Percentiles rank a stretch among this genome's conserved stretches.
Conservation (phyloP, 2,113 vertebrate species). For the Sinocyclocheilus anshuiensis region DNA sequence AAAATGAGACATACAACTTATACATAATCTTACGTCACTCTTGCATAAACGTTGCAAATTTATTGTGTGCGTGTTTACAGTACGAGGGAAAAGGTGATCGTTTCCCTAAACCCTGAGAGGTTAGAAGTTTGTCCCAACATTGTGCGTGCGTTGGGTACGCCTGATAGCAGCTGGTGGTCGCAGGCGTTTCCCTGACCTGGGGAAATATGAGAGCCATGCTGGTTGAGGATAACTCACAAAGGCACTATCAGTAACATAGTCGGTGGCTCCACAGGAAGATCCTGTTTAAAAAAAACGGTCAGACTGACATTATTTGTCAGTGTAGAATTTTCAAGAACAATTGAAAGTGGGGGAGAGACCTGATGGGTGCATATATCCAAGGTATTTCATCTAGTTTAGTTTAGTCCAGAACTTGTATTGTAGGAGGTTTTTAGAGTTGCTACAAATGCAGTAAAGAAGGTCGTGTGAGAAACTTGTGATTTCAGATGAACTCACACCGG, state of each 20-base stretch:
- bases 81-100: neutral
- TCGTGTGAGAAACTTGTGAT: neutral
- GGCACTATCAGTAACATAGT: conserved; percentile 41
- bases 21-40: neutral
- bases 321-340: conserved; percentile 46
- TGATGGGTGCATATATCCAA: neutral
- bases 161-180: conserved; percentile 28
- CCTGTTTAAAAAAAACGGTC: conserved; percentile 36
- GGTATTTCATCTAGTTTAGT: neutral
- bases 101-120: conserved; percentile 16
- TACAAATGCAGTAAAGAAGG: neutral
- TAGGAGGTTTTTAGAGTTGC: neutral
- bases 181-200: conserved; percentile 38
- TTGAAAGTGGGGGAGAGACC: conserved; percentile 14
- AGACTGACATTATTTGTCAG: conserved; percentile 36
- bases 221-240: conserved; percentile 38
- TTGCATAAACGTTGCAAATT: neutral
- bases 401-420: neutral
- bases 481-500: neutral
- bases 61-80: conserved; percentile 1
- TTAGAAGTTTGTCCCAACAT: conserved; percentile 26
- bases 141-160: neutral
- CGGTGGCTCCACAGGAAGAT: conserved; percentile 45
- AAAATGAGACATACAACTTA: neutral
- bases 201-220: conserved; percentile 32